Percentiles rank a stretch among this genome's conserved stretches.
phyloP scores from a whole-genome alignment of 2,888 invertebrate species.

The Athalia circularis region DNA sequence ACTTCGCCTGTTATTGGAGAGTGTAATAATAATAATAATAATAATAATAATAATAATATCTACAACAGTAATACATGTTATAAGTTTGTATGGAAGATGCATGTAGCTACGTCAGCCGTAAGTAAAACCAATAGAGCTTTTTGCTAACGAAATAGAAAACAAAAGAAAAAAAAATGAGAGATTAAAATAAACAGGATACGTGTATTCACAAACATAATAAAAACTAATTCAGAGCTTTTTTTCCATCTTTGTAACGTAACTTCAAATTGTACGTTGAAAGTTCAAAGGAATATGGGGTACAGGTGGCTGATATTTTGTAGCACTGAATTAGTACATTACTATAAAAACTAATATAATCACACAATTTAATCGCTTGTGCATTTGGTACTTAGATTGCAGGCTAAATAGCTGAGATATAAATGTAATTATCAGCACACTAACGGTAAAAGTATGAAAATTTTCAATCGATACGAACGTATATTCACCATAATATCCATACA shows the following conservation, averaged over 20 bases:
- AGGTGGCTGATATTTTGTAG: background rate
- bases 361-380: conserved; percentile 22
- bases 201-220: conserved; percentile 6
- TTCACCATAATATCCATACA: background rate
- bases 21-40: background rate
- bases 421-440: background rate
- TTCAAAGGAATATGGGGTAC: too few relatives aligned
- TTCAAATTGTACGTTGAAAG: too few relatives aligned
- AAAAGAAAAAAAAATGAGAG: background rate
- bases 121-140: background rate
- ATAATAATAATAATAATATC: background rate
- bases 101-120: background rate
- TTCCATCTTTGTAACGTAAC: too few relatives aligned
- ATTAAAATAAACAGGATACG: background rate
- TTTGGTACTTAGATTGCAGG: conserved; percentile 27
- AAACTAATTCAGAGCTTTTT: too few relatives aligned
- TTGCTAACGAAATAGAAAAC: background rate
- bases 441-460: background rate
- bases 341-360: background rate
- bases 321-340: conserved; percentile 15
- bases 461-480: background rate
- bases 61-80: too few relatives aligned
- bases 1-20: background rate
- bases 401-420: conserved; percentile 1
- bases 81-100: background rate